Percentiles rank a stretch among this genome's conserved stretches.
phyloP scores from a whole-genome alignment of 2,888 invertebrate genomes.

The Allolobophora icterica region DNA sequence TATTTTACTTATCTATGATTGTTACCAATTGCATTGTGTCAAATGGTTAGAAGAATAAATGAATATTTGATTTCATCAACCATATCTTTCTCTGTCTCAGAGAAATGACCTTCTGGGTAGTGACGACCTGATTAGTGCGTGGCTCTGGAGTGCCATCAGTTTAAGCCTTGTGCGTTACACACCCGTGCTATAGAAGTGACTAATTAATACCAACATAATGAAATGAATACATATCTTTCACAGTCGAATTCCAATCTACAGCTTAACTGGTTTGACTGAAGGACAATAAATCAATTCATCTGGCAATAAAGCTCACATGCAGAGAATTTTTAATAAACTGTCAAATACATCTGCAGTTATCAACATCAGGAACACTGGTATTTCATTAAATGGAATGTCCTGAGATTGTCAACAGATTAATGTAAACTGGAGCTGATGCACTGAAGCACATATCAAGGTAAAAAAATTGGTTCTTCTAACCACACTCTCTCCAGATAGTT shows the following conservation, averaged over 20 bases:
- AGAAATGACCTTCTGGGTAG: too few species aligned
- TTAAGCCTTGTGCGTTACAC: too few species aligned
- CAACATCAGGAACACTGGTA: neutral
- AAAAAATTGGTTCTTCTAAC: neutral
- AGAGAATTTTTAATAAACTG: neutral
- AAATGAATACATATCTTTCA: neutral
- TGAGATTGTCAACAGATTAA: neutral
- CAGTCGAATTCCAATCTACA: neutral
- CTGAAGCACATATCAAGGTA: neutral
- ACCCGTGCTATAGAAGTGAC: too few species aligned
- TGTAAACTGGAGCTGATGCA: neutral
- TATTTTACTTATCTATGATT: too few species aligned
- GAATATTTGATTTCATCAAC: too few species aligned
- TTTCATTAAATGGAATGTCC: neutral
- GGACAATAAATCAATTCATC: neutral
- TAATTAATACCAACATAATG: neutral
- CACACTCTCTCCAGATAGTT: neutral
- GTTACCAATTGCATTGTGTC: too few species aligned
- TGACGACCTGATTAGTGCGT: too few species aligned
- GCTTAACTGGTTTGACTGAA: neutral
- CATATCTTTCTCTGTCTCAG: too few species aligned
- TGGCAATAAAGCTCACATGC: neutral
- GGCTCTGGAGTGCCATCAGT: too few species aligned
- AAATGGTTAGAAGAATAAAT: too few species aligned
- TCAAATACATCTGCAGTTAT: neutral